phyloP scores from a whole-genome alignment of 2,797 vertebrate species.

The Coregonus sp. region DNA sequence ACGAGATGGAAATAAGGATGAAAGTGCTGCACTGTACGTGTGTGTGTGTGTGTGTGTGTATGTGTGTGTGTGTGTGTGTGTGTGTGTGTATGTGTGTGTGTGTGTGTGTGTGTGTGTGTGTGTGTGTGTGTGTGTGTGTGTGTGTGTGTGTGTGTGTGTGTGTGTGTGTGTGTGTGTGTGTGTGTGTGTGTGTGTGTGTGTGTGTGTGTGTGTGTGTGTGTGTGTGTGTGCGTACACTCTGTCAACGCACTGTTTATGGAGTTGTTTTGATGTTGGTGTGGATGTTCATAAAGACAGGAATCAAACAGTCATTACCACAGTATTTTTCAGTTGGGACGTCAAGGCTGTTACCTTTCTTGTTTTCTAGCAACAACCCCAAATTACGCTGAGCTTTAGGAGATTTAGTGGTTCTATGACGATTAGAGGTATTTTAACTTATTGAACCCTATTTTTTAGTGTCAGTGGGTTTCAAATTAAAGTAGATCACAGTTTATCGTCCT shows the following conservation, averaged over 20 bases:
- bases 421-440: too few relatives aligned
- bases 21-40: neutral
- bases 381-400: neutral
- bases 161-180: too few relatives aligned
- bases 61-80: too few relatives aligned
- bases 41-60: too few relatives aligned
- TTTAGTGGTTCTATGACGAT: neutral
- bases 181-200: too few relatives aligned
- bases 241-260: neutral
- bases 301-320: neutral
- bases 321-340: neutral
- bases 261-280: neutral
- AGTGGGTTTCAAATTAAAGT: neutral
- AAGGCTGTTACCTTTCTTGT: neutral
- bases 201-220: too few relatives aligned
- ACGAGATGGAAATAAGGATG: constrained; percentile 1
- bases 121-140: too few relatives aligned
- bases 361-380: too few relatives aligned
- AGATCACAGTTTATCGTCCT: neutral
- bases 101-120: too few relatives aligned
- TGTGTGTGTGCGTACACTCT: neutral
- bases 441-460: neutral
- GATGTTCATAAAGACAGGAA: neutral
- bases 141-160: too few relatives aligned
- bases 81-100: too few relatives aligned